These are phyloP conservation scores for Acromyrmex heyeri DNA, from an alignment of 1,140 invertebrate species.

Conservation along the genomic window DNA sequence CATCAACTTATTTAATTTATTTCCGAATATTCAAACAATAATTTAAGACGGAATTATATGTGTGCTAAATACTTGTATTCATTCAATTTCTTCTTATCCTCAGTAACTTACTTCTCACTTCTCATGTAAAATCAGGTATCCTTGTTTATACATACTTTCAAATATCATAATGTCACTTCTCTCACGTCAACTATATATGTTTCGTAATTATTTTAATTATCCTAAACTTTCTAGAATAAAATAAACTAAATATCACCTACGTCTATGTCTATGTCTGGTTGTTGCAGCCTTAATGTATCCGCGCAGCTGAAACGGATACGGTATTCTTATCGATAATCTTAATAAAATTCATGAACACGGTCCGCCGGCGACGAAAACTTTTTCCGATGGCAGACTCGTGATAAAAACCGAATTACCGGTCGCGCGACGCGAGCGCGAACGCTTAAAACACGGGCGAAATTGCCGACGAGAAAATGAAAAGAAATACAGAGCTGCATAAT, in stretches of 20 bases:
- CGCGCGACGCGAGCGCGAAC: constrained; percentile 57
- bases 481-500: constrained; percentile 64
- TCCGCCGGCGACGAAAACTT: constrained; percentile 78
- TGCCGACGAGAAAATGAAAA: constrained; percentile 71
- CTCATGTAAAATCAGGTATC: not conserved
- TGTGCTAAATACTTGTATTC: not conserved
- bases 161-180: not conserved
- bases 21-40: not conserved
- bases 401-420: constrained; percentile 83
- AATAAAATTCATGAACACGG: constrained; percentile 84
- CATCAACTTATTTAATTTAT: not conserved
- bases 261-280: not conserved
- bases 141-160: not conserved
- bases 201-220: constrained; percentile 21
- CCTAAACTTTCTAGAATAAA: not conserved
- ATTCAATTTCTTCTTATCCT: not conserved
- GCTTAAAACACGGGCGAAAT: constrained; percentile 61
- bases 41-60: not conserved
- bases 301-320: constrained; percentile 60
- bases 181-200: not conserved
- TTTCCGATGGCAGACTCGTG: constrained; percentile 77
- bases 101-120: not conserved
- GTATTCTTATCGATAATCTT: constrained; percentile 79
- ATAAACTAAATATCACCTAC: not conserved
- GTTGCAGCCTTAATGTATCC: constrained; percentile 34